phyloP scores from a whole-genome alignment of 2,113 vertebrate genomes.

The Prietella phreatophila region DNA sequence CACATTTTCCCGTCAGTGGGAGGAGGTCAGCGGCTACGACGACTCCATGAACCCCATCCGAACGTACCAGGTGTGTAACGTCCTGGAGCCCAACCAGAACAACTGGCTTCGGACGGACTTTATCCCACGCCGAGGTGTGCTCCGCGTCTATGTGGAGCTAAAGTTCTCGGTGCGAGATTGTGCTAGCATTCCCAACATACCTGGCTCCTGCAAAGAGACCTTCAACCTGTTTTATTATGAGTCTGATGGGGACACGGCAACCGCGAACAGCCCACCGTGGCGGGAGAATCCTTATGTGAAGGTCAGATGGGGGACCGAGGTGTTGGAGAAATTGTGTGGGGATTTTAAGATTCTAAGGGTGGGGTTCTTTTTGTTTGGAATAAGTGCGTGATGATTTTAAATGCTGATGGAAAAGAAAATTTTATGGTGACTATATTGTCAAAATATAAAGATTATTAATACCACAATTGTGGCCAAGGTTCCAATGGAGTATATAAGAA shows the following conservation, averaged over 20 bases:
- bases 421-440: neutral
- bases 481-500: neutral
- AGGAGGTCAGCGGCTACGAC: constrained; percentile 96
- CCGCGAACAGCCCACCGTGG: constrained; percentile 87
- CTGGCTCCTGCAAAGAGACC: constrained; percentile 98
- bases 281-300: constrained; percentile 98
- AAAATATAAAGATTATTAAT: neutral
- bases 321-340: neutral
- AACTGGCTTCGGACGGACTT: constrained; percentile 98
- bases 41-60: constrained; percentile 98
- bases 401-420: neutral
- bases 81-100: constrained; percentile 90
- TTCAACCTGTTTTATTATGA: constrained; percentile 99
- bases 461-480: neutral
- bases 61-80: constrained; percentile 98
- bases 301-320: constrained; percentile 38
- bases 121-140: constrained; percentile 84
- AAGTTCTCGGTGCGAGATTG: constrained; percentile 98
- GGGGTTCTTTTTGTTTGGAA: neutral
- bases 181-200: constrained; percentile 97
- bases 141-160: constrained; percentile 94
- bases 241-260: constrained; percentile 87
- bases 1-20: constrained; percentile 80
- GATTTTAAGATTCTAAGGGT: neutral
- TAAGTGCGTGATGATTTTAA: neutral